phyloP scores from a whole-genome alignment of 1,140 invertebrate species.

The Oreohelix idahoensis region DNA sequence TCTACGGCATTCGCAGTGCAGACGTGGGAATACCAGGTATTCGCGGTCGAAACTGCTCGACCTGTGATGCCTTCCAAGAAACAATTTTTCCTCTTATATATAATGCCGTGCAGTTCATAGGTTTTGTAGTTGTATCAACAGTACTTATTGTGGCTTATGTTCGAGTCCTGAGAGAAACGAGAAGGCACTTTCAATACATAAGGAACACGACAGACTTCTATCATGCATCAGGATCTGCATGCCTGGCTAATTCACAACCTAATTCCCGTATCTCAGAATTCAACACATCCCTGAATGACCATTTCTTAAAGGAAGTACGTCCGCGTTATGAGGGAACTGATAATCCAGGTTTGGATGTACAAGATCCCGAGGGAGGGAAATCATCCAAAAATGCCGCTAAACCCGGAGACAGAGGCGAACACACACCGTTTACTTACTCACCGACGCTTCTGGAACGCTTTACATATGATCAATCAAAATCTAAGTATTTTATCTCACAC shows the following conservation, averaged over 20 bases:
- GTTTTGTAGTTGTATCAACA: neutral
- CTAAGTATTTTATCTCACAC: too few relatives aligned
- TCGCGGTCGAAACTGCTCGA: neutral
- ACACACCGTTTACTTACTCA: too few relatives aligned
- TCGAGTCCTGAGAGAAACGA: neutral
- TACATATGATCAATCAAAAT: too few relatives aligned
- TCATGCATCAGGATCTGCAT: neutral
- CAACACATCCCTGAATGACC: neutral
- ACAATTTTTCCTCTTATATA: neutral
- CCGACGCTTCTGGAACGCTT: too few relatives aligned
- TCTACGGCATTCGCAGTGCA: constrained; percentile 33
- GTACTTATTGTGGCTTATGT: neutral
- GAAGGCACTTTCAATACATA: neutral
- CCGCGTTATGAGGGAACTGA: neutral
- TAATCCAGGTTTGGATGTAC: too few relatives aligned
- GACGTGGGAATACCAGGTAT: constrained; percentile 2
- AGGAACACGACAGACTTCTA: neutral
- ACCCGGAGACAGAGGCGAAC: too few relatives aligned
- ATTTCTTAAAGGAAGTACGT: neutral
- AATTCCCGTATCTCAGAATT: neutral
- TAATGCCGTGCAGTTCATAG: neutral
- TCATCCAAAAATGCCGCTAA: too few relatives aligned
- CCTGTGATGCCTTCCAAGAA: neutral
- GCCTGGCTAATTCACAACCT: neutral
- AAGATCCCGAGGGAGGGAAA: too few relatives aligned